phyloP scores from a whole-genome alignment of 2,888 invertebrate genomes.

The Philereme vetulata region DNA sequence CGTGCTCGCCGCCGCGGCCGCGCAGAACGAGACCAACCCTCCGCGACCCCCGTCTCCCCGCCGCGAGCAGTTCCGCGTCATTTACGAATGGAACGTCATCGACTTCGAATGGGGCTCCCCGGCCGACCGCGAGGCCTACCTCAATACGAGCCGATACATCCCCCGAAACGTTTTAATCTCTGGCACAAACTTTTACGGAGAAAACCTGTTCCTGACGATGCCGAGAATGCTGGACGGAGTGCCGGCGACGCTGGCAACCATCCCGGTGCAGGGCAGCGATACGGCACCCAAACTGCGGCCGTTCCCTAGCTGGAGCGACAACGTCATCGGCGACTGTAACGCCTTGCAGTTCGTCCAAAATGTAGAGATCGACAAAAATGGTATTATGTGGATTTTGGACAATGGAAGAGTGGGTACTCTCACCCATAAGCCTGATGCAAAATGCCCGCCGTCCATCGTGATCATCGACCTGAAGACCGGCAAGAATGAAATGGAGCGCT shows the following conservation, averaged over 20 bases:
- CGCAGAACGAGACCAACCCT: constrained; percentile 62
- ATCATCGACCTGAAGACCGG: constrained; percentile 86
- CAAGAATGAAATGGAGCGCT: constrained; percentile 81
- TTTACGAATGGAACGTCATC: constrained; percentile 89
- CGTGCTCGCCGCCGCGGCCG: constrained; percentile 69
- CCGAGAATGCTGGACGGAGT: constrained; percentile 89
- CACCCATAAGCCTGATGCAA: constrained; percentile 74
- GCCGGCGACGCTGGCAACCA: constrained; percentile 87
- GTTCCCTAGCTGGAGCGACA: constrained; percentile 89
- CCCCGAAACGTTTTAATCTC: constrained; percentile 87
- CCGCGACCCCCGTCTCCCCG: constrained; percentile 60
- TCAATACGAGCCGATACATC: constrained; percentile 84
- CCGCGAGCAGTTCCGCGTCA: constrained; percentile 86
- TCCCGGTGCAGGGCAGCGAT: constrained; percentile 75
- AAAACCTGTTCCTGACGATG: constrained; percentile 86
- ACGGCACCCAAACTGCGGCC: constrained; percentile 85
- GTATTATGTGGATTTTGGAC: constrained; percentile 88
- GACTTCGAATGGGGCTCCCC: constrained; percentile 87
- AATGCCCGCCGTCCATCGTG: constrained; percentile 87
- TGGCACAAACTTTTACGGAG: constrained; percentile 87
- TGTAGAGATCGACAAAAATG: constrained; percentile 88
- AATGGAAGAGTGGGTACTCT: constrained; percentile 87
- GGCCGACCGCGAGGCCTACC: constrained; percentile 79
- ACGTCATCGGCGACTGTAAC: constrained; percentile 86
- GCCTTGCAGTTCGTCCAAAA: constrained; percentile 90